Conservation (phyloP, 2,888 invertebrate genomes). For the Zygothrica quintamaculata region DNA sequence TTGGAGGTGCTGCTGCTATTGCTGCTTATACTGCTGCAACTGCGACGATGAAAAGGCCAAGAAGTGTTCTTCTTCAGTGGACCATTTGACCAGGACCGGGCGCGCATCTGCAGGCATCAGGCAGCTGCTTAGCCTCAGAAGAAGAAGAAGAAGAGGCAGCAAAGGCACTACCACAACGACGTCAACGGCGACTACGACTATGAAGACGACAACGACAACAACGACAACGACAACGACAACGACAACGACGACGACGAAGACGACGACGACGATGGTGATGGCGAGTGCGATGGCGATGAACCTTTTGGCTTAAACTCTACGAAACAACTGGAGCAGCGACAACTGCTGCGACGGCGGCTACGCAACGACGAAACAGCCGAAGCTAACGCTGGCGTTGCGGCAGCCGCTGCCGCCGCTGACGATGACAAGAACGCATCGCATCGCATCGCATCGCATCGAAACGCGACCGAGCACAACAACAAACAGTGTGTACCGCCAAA, state of each 20-base stretch:
- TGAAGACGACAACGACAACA: slow-evolving; percentile 47
- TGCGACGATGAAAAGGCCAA: slow-evolving; percentile 24
- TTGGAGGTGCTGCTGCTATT: slow-evolving; percentile 11
- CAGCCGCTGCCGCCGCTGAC: slow-evolving; percentile 26
- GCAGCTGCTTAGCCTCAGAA: slow-evolving; percentile 52
- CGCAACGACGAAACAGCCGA: slow-evolving; percentile 33
- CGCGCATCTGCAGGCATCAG: slow-evolving; percentile 66
- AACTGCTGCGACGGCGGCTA: slow-evolving; percentile 42
- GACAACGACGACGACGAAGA: slow-evolving; percentile 29
- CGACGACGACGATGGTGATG: slow-evolving; percentile 44
- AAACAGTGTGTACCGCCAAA: slow-evolving; percentile 64
- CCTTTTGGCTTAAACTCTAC: slow-evolving; percentile 83
- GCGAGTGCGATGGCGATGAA: slow-evolving; percentile 63
- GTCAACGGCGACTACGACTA: slow-evolving; percentile 26
- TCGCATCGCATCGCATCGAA: slow-evolving; percentile 37
- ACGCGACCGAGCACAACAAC: slow-evolving; percentile 56
- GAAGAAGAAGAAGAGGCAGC: slow-evolving; percentile 50
- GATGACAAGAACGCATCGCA: slow-evolving; percentile 8
- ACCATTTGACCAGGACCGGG: slow-evolving; percentile 56
- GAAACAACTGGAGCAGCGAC: slow-evolving; percentile 80
- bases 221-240: slow-evolving; percentile 37
- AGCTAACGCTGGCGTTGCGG: slow-evolving; percentile 26
- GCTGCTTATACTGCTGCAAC: slow-evolving; percentile 37
- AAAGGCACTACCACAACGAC: slow-evolving; percentile 36
- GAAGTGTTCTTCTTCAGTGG: slow-evolving; percentile 23